Conservation (phyloP, 2,113 vertebrate species). For the Phyllopteryx taeniolatus region DNA sequence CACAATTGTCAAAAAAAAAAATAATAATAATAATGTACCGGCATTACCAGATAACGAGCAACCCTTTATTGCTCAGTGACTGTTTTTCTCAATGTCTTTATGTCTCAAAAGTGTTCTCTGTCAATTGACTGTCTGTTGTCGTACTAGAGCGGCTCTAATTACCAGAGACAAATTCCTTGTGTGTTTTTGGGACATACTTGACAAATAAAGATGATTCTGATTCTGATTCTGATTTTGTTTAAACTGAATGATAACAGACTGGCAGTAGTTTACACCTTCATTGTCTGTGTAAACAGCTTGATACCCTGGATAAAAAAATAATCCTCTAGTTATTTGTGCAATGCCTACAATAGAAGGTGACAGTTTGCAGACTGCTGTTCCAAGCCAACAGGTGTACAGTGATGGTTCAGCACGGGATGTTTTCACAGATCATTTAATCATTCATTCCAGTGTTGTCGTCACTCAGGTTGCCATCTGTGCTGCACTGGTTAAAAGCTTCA, state of each 20-base stretch:
- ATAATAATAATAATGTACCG: too few relatives aligned
- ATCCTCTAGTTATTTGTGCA: conserved; percentile 24
- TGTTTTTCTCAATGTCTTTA: too few relatives aligned
- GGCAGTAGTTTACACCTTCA: conserved; percentile 3
- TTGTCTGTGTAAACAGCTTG: conserved; percentile 11
- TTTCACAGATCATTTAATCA: conserved; percentile 41
- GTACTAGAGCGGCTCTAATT: too few relatives aligned
- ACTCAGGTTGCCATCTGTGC: conserved; percentile 26
- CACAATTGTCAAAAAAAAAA: too few relatives aligned
- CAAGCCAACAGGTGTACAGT: conserved; percentile 44
- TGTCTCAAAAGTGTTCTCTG: too few relatives aligned
- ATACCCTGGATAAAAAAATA: conserved; percentile 27
- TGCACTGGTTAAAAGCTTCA: conserved; percentile 27
- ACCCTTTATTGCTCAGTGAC: too few relatives aligned
- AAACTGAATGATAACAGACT: conserved; percentile 23
- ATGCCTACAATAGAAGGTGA: conserved; percentile 16
- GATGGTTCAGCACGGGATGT: conserved; percentile 36
- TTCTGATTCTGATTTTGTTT: conserved; percentile 24
- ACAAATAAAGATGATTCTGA: too few relatives aligned
- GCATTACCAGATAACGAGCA: too few relatives aligned
- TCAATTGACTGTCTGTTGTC: too few relatives aligned
- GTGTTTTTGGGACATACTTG: too few relatives aligned
- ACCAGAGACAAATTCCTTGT: too few relatives aligned
- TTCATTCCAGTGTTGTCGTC: conserved; percentile 24
- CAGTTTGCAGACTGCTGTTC: conserved; percentile 18